A percentile compares a stretch with the other conserved stretches of the same genome.
phyloP scores from a whole-genome alignment of 2,113 vertebrate species.

The Trematomus loennbergii region DNA sequence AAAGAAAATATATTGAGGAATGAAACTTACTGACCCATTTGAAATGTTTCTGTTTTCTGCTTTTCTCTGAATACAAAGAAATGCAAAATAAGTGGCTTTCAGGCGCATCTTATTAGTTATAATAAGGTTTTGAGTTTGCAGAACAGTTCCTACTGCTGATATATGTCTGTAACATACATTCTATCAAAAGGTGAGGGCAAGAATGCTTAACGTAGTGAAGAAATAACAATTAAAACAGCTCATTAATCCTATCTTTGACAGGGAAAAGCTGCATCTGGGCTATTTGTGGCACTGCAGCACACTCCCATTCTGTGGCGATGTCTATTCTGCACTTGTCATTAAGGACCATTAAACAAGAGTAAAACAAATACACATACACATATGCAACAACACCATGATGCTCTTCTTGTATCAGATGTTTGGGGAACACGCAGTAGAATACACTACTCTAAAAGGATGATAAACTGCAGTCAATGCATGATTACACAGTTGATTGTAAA shows the following conservation, averaged over 20 bases:
- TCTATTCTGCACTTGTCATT: neutral
- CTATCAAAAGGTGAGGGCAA: conserved; percentile 19
- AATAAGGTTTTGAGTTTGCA: conserved; percentile 2
- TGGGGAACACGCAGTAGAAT: neutral
- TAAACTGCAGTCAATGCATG: neutral
- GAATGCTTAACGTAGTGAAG: neutral
- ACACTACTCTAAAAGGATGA: neutral
- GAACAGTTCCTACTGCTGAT: conserved; percentile 11
- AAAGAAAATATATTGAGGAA: conserved; percentile 30
- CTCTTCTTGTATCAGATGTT: neutral
- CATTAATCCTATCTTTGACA: conserved; percentile 49
- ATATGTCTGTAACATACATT: neutral
- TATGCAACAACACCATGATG: neutral
- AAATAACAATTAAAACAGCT: conserved; percentile 41
- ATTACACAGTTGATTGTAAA: neutral
- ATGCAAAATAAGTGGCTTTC: conserved; percentile 13
- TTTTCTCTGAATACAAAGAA: conserved; percentile 28
- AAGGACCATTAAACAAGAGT: neutral
- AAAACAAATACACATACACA: neutral
- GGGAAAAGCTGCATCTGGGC: conserved; percentile 12
- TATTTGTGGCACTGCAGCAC: conserved; percentile 31
- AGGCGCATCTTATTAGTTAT: conserved; percentile 12
- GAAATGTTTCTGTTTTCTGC: conserved; percentile 21
- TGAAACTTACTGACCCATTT: conserved; percentile 60
- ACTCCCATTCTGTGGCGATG: conserved; percentile 17